phyloP scores from a whole-genome alignment of 2,113 vertebrate species.

The Epinephelus cyanopodus region DNA sequence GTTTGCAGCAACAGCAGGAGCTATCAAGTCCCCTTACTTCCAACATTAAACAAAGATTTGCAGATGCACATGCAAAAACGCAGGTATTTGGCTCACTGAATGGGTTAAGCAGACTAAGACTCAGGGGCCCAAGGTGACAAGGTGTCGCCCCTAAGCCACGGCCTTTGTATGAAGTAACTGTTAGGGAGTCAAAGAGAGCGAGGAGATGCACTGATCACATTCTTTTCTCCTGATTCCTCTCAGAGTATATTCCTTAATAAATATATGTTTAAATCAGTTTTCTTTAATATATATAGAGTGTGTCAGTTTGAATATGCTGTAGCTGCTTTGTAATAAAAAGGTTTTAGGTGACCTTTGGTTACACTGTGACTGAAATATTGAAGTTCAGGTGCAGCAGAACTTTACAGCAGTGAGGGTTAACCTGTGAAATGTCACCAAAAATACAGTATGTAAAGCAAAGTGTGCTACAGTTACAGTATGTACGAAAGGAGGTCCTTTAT shows the following conservation, averaged over 20 bases:
- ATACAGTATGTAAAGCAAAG: not conserved
- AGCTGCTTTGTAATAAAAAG: too few relatives aligned
- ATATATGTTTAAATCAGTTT: too few relatives aligned
- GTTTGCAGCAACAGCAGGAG: constrained; percentile 1
- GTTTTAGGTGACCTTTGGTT: too few relatives aligned
- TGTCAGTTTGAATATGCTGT: too few relatives aligned
- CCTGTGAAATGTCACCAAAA: not conserved
- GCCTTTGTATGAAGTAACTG: constrained; percentile 13
- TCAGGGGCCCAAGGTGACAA: not conserved
- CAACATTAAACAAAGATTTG: constrained; percentile 14
- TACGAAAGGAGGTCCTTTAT: not conserved
- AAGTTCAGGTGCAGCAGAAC: too few relatives aligned
- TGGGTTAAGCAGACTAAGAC: constrained; percentile 3
- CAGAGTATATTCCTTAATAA: too few relatives aligned
- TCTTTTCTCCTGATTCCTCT: not conserved
- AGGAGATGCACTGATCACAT: not conserved
- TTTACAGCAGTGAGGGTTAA: not conserved
- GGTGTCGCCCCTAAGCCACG: not conserved
- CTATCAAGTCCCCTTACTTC: not conserved
- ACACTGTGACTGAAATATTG: too few relatives aligned
- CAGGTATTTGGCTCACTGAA: constrained; percentile 4
- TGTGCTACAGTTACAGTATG: not conserved
- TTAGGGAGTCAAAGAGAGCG: not conserved
- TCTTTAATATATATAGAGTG: too few relatives aligned
- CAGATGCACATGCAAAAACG: constrained; percentile 8